These are phyloP conservation scores for Oryctolagus cuniculus DNA, from an alignment of 2,113 vertebrate genomes.

Conservation along the genomic window DNA sequence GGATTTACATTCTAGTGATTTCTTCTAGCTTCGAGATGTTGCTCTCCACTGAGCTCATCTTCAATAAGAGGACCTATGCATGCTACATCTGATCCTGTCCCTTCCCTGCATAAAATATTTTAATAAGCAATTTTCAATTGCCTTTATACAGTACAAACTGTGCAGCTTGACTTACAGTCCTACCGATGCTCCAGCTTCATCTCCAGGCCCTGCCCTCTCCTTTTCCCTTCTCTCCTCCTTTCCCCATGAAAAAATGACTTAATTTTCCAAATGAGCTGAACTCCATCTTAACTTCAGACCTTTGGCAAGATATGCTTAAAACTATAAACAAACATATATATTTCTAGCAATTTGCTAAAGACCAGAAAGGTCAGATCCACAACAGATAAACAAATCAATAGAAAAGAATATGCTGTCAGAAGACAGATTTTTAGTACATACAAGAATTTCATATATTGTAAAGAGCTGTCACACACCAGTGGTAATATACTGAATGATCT, in stretches of 20 bases:
- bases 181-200: background rate
- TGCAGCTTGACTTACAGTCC: background rate
- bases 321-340: background rate
- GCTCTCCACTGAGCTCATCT: background rate
- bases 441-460: background rate
- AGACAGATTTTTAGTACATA: background rate
- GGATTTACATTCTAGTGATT: background rate
- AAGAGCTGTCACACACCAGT: background rate
- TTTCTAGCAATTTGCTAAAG: background rate
- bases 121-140: slow-evolving; percentile 17
- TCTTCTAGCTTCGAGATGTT: background rate
- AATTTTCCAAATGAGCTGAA: background rate
- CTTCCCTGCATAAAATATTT: slow-evolving; percentile 4
- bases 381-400: background rate
- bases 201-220: background rate
- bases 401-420: background rate
- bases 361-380: background rate
- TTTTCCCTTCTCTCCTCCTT: background rate
- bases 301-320: slow-evolving; percentile 7
- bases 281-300: background rate
- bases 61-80: background rate
- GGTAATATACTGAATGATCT: background rate
- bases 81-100: background rate
- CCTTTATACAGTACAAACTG: background rate
- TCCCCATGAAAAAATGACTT: background rate